phyloP scores from a whole-genome alignment of 2,113 vertebrate genomes.

The Mirounga angustirostris region DNA sequence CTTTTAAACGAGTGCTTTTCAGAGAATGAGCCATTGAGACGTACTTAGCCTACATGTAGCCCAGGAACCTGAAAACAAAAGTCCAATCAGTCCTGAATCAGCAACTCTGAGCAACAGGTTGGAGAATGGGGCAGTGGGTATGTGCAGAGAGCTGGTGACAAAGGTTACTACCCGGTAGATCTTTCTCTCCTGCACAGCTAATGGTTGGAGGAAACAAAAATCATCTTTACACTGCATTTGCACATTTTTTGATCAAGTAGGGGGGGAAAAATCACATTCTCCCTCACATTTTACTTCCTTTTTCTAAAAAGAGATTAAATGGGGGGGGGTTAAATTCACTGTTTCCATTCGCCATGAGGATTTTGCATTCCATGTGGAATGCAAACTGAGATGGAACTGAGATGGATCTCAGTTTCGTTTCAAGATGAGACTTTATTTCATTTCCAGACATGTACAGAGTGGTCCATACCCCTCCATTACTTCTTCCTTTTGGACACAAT shows the following conservation, averaged over 20 bases:
- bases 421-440: constrained; percentile 56
- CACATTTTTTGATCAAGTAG: constrained; percentile 16
- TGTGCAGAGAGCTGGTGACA: neutral
- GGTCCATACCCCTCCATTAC: constrained; percentile 6
- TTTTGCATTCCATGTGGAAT: constrained; percentile 18
- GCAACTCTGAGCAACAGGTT: neutral
- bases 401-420: neutral
- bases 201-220: neutral
- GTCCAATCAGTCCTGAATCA: neutral
- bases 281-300: constrained; percentile 1
- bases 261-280: neutral
- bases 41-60: neutral
- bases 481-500: constrained; percentile 53
- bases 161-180: neutral
- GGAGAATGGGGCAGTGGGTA: neutral
- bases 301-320: neutral
- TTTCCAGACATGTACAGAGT: constrained; percentile 32
- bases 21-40: neutral
- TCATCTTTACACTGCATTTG: neutral
- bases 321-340: neutral
- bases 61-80: constrained; percentile 23
- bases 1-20: constrained; percentile 20
- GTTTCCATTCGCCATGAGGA: constrained; percentile 28
- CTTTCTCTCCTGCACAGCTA: constrained; percentile 26
- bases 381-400: no score